Percentiles rank a stretch among this genome's conserved stretches.
Conservation (phyloP, 2,113 vertebrate genomes). For the Pagrus major region DNA sequence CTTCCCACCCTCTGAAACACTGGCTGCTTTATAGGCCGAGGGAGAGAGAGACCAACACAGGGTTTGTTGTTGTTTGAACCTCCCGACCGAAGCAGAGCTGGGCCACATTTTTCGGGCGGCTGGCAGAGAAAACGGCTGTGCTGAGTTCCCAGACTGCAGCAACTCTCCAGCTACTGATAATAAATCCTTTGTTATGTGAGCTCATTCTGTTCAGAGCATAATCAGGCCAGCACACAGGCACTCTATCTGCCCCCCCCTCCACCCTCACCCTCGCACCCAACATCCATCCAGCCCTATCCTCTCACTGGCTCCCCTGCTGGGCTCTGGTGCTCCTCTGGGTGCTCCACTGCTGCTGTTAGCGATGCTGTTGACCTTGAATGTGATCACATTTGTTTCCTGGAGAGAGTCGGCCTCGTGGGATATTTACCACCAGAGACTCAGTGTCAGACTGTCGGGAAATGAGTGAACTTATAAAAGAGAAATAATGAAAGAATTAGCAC, state of each 20-base stretch:
- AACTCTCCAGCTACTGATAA: slow-evolving; percentile 69
- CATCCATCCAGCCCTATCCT: slow-evolving; percentile 31
- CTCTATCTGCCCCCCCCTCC: slow-evolving; percentile 43
- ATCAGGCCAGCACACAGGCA: slow-evolving; percentile 73
- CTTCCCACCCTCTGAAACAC: slow-evolving; percentile 58
- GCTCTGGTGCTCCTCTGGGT: slow-evolving; percentile 35
- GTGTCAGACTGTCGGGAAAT: slow-evolving; percentile 2
- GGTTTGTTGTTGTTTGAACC: slow-evolving; percentile 58
- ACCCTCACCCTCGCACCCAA: neutral
- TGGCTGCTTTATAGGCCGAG: slow-evolving; percentile 51
- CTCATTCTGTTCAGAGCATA: slow-evolving; percentile 74
- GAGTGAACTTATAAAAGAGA: neutral
- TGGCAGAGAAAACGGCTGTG: slow-evolving; percentile 57
- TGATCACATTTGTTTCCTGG: slow-evolving; percentile 14
- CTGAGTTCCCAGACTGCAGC: slow-evolving; percentile 68
- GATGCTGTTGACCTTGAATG: slow-evolving; percentile 31
- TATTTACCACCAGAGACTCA: slow-evolving; percentile 22
- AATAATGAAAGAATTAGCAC: neutral
- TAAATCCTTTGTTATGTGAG: slow-evolving; percentile 79
- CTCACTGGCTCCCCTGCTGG: neutral
- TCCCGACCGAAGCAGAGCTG: slow-evolving; percentile 53
- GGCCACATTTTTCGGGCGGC: slow-evolving; percentile 55
- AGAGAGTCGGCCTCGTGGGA: neutral
- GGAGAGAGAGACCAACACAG: slow-evolving; percentile 31
- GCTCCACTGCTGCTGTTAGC: slow-evolving; percentile 17